Percentiles rank a stretch among this genome's conserved stretches.
Evolutionary conservation across 2,113 vertebrate genomes (phyloP).

Genomic region (Siniperca chuatsi): DNA sequence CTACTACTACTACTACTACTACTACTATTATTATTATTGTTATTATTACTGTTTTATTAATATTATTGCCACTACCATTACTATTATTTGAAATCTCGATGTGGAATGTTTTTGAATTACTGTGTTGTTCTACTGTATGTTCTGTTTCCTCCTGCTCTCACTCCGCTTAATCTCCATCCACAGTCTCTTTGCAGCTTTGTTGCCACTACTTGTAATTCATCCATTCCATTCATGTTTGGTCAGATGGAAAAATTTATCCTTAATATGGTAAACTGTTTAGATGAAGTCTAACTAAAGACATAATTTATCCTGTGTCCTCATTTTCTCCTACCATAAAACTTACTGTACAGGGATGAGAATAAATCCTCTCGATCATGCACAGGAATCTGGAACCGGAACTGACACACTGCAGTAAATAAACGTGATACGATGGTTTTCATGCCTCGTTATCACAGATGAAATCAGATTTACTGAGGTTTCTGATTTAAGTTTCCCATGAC

Average conservation of each 20-base stretch:
- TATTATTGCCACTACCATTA: too few species aligned
- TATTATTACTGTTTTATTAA: too few species aligned
- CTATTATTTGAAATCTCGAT: too few species aligned
- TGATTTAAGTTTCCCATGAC: slow-evolving; percentile 24
- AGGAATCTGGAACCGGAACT: slow-evolving; percentile 17
- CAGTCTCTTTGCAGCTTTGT: too few species aligned
- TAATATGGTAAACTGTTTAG: background rate
- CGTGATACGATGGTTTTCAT: slow-evolving; percentile 15
- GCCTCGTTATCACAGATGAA: slow-evolving; percentile 12
- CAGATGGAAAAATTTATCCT: background rate
- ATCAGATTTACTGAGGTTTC: slow-evolving; percentile 12
- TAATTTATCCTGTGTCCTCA: background rate
- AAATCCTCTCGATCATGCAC: background rate
- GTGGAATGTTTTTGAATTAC: too few species aligned
- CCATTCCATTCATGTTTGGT: background rate
- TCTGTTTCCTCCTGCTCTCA: too few species aligned
- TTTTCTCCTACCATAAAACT: background rate
- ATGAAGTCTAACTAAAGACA: background rate
- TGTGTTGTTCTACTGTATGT: too few species aligned
- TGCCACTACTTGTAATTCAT: too few species aligned
- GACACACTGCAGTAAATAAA: background rate
- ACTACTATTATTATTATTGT: too few species aligned
- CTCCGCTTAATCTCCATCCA: too few species aligned
- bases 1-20: too few species aligned
- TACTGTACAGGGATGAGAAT: background rate